A percentile compares a stretch with the other conserved stretches of the same genome.
These are phyloP conservation scores for Calyptomena viridis DNA, from an alignment of 2,113 vertebrate species.

Conservation along the genomic window DNA sequence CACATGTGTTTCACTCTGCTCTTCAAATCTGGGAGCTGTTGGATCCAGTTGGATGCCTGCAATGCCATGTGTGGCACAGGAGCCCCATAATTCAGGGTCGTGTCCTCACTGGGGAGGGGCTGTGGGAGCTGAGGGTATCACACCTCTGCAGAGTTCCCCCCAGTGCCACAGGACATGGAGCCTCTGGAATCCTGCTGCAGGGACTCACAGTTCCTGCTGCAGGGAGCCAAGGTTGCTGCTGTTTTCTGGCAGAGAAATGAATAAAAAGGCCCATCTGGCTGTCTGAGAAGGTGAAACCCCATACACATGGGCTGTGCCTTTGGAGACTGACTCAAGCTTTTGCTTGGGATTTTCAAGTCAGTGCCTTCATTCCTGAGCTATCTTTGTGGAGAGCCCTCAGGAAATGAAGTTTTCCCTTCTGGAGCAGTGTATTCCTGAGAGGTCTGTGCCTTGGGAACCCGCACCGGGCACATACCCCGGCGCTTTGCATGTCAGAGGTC, in stretches of 20 bases:
- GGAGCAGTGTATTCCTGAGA: not conserved
- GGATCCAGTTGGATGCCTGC: not conserved
- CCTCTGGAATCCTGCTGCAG: not conserved
- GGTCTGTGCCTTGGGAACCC: not conserved
- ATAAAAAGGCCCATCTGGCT: not conserved
- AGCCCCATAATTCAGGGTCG: rapidly evolving
- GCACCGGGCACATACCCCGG: rapidly evolving
- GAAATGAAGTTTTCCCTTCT: not conserved
- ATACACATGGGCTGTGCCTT: not conserved
- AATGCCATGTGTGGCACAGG: not conserved
- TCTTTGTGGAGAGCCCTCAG: not conserved
- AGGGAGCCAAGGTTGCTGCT: not conserved
- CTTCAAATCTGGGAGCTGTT: not conserved
- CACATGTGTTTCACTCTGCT: not conserved
- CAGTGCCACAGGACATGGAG: rapidly evolving
- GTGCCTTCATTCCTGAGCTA: not conserved
- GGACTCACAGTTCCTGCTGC: not conserved
- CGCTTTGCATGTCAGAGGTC: not conserved
- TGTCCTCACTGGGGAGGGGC: not conserved
- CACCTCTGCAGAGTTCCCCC: not conserved
- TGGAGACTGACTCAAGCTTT: not conserved
- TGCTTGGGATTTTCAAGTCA: not conserved
- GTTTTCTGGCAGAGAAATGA: not conserved
- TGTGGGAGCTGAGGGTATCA: not conserved
- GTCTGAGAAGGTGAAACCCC: not conserved